Evolutionary conservation across 2,113 vertebrate species (phyloP).

Genomic region (Podarcis muralis): DNA sequence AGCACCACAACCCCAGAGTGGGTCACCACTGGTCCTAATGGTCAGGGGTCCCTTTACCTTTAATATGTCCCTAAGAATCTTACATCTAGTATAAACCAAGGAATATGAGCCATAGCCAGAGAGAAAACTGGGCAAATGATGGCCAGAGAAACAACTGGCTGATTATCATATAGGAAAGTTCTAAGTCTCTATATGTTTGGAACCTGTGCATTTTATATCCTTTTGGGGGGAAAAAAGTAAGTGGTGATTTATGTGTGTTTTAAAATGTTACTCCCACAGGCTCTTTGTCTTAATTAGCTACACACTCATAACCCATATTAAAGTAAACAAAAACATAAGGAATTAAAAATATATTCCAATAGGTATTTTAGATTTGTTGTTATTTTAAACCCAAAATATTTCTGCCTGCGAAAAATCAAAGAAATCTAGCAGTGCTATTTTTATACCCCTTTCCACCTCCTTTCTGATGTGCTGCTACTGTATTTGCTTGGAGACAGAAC

Average conservation of each 20-base stretch:
- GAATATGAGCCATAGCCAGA: neutral
- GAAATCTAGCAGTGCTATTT: slow-evolving; percentile 21
- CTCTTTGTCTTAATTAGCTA: neutral
- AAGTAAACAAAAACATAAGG: slow-evolving; percentile 7
- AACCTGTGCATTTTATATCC: neutral
- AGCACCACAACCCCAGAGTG: no score
- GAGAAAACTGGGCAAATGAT: neutral
- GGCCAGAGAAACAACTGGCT: neutral
- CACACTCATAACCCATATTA: neutral
- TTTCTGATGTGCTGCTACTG: slow-evolving; percentile 30
- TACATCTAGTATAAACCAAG: neutral
- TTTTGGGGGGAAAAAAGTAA: slow-evolving; percentile 16
- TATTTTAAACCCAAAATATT: slow-evolving; percentile 42
- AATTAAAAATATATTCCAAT: slow-evolving; percentile 11
- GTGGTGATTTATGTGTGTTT: slow-evolving; percentile 25
- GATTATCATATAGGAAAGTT: neutral
- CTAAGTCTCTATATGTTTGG: neutral
- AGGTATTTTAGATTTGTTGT: slow-evolving; percentile 15
- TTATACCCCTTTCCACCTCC: slow-evolving; percentile 24
- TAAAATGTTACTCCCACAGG: slow-evolving; percentile 25
- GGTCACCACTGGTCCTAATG: no score
- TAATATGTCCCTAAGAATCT: neutral
- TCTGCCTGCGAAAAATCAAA: slow-evolving; percentile 15
- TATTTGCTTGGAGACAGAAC: slow-evolving; percentile 63
- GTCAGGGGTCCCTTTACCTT: no score